phyloP scores from a whole-genome alignment of 2,888 invertebrate genomes.

The Leptinotarsa haldemani region DNA sequence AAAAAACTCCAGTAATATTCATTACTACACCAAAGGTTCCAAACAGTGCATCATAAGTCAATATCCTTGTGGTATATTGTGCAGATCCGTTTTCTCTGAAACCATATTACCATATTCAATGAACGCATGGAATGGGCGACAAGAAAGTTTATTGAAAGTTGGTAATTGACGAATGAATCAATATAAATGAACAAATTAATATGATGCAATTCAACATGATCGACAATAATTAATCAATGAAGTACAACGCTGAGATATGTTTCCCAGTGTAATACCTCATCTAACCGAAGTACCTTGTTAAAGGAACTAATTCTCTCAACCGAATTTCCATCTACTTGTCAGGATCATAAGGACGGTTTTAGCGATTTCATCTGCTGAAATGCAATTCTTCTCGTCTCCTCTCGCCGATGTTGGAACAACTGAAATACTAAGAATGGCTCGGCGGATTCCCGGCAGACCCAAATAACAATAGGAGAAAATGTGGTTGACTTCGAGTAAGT shows the following conservation, averaged over 20 bases:
- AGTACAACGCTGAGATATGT: neutral
- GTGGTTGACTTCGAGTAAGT: conserved; percentile 38
- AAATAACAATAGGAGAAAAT: conserved; percentile 45
- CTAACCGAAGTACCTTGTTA: conserved; percentile 18
- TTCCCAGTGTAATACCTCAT: conserved; percentile 15
- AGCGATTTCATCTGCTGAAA: conserved; percentile 12
- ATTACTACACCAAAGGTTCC: too few relatives aligned
- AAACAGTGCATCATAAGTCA: too few relatives aligned
- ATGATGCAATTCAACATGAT: too few relatives aligned
- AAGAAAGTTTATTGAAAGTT: too few relatives aligned
- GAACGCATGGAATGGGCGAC: too few relatives aligned
- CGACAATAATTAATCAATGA: neutral
- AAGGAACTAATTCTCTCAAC: conserved; percentile 27
- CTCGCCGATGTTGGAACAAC: neutral
- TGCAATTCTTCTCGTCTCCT: conserved; percentile 20
- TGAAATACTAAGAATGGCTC: conserved; percentile 15
- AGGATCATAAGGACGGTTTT: conserved; percentile 31
- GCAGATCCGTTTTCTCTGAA: too few relatives aligned
- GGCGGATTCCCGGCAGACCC: conserved; percentile 37
- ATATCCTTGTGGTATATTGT: too few relatives aligned
- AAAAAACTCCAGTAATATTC: too few relatives aligned
- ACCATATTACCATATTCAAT: too few relatives aligned
- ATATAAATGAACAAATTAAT: too few relatives aligned
- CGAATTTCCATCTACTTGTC: conserved; percentile 29
- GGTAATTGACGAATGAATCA: too few relatives aligned